Conservation (phyloP, 2,888 invertebrate species). For the Lycia hirtaria region DNA sequence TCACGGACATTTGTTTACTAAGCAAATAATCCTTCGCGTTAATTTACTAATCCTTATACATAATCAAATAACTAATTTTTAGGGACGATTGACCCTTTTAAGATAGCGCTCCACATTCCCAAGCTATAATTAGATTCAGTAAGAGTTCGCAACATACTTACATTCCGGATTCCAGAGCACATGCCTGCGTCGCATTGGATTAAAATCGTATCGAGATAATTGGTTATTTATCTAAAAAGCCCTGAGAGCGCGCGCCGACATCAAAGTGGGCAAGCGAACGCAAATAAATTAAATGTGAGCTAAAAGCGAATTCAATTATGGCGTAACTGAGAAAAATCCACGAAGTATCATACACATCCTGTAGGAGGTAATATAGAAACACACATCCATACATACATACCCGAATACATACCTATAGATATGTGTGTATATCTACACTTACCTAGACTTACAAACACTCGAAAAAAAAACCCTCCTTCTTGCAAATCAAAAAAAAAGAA, state of each 20-base stretch:
- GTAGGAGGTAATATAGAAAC: no score
- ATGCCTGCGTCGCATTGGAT: conserved; percentile 55
- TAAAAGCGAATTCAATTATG: conserved; percentile 79
- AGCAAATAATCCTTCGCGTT: conserved; percentile 39
- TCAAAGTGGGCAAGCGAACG: conserved; percentile 72
- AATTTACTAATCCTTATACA: conserved; percentile 36
- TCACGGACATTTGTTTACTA: conserved; percentile 14
- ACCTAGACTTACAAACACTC: no score
- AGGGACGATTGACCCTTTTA: conserved; percentile 17
- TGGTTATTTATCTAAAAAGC: conserved; percentile 79
- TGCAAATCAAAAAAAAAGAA: no score
- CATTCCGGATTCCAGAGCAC: conserved; percentile 55
- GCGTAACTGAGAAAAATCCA: conserved; percentile 63
- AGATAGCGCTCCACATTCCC: conserved; percentile 31
- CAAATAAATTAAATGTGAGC: conserved; percentile 80
- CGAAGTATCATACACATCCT: neutral
- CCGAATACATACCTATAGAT: no score
- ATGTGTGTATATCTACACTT: no score
- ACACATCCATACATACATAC: no score
- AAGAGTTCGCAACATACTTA: conserved; percentile 44
- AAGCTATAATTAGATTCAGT: conserved; percentile 40
- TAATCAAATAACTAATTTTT: conserved; percentile 19
- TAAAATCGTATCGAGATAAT: conserved; percentile 74
- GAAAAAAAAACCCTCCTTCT: no score
- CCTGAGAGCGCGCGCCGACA: conserved; percentile 61